phyloP scores from a whole-genome alignment of 2,797 vertebrate species.

The Onychomys arenicola region DNA sequence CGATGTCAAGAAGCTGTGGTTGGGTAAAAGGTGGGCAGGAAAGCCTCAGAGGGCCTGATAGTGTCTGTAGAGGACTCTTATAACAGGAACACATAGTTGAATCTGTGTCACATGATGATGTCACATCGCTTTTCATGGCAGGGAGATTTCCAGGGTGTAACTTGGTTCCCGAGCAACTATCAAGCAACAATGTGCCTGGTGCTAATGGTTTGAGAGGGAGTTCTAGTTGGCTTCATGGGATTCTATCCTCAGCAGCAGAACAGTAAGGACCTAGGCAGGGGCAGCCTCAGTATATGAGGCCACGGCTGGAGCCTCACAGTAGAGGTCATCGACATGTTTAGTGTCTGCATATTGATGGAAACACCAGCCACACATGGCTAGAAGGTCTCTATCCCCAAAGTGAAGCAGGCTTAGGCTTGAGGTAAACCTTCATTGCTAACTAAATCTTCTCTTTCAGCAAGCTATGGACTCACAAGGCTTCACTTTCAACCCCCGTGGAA shows the following conservation, averaged over 20 bases:
- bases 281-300: background rate
- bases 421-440: background rate
- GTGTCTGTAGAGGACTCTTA: background rate
- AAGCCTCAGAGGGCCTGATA: accelerated
- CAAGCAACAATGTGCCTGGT: no score
- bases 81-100: no score
- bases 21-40: accelerated
- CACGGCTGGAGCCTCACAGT: background rate
- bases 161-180: background rate
- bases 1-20: background rate
- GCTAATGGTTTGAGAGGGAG: background rate
- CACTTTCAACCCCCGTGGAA: background rate
- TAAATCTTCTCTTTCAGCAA: background rate
- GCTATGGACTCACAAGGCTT: background rate
- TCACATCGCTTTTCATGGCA: background rate
- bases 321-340: background rate
- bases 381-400: background rate
- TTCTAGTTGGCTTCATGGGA: background rate
- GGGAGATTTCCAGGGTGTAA: accelerated
- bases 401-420: background rate
- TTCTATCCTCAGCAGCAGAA: background rate
- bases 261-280: background rate
- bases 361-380: accelerated
- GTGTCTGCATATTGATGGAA: accelerated
- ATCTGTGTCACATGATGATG: no score